A percentile compares a stretch with the other conserved stretches of the same genome.
These are phyloP conservation scores for Pterostichus madidus DNA, from an alignment of 2,888 invertebrate species.

Conservation along the genomic window DNA sequence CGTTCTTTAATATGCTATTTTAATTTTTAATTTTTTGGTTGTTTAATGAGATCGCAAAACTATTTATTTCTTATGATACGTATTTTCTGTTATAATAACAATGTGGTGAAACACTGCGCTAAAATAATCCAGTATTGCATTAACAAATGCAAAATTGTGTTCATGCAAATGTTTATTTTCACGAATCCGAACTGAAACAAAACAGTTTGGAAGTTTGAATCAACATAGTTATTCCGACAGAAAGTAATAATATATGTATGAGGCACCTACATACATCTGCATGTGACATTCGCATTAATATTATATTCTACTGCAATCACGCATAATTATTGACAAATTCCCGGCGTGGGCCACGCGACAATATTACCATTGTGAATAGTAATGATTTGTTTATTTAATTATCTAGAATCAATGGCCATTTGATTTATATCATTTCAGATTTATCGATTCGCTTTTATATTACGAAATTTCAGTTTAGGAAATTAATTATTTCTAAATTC, in stretches of 20 bases:
- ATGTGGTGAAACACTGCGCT: no score
- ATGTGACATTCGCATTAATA: slow-evolving; percentile 17
- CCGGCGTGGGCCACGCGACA: background rate
- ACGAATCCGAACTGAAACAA: slow-evolving; percentile 6
- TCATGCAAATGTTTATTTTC: slow-evolving; percentile 13
- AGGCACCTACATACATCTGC: slow-evolving; percentile 2
- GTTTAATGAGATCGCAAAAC: no score
- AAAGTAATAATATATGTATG: slow-evolving; percentile 22
- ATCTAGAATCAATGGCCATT: background rate
- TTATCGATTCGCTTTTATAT: no score
- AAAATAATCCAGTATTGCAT: no score
- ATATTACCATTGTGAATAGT: background rate
- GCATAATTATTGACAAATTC: slow-evolving; percentile 33
- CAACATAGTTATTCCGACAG: background rate
- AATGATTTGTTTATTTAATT: slow-evolving; percentile 40
- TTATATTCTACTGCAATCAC: slow-evolving; percentile 23
- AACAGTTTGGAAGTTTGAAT: slow-evolving; percentile 9
- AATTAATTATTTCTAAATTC: no score
- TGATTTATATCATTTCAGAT: slow-evolving; percentile 3
- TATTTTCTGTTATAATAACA: background rate
- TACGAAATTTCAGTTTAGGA: no score
- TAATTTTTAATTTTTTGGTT: no score
- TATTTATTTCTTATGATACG: background rate
- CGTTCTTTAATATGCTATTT: no score
- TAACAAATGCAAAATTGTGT: background rate